Evolutionary conservation across 1,140 invertebrate genomes (phyloP), one percentile per base, ranked within the genome.

Genomic region (Cotesia vestalis): DNA sequence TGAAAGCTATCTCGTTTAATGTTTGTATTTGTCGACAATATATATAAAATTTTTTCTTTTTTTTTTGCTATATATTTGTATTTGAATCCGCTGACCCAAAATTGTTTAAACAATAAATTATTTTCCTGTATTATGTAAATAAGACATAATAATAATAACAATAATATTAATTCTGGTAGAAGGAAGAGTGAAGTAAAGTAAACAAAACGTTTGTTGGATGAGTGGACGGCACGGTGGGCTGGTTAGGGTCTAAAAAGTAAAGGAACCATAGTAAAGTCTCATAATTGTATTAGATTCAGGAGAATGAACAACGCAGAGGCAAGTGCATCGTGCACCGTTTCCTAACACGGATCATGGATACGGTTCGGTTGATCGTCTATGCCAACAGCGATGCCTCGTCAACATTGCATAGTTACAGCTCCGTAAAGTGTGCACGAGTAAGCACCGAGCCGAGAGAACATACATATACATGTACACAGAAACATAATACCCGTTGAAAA

Each of bases 301-400:
- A 64, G 62, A 64, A 51, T 51, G 62, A 46, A 27, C 40, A 64
- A 46, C 35, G 35, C 14, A 64, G 35, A 36, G 11, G 14, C 35
- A 64, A 64, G n/a, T 51, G 62, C 35, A 64, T 36, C 62, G 62
- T 64, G 62, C 35, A 64, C 38, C 62, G 62, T 64, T 64, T 36
- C 14, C 62, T 64, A 64, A 46, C 62, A 46, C 59, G 59, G 59
- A 61, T 64, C 14, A 51, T 46, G 40, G n/a, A 64, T 64, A 64
- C 62, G 62, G 62, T 64, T 64, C 62, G 40, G 35, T 64, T 51
- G 62, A 51, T 64, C n/a, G 62, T 64, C 35, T 20, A 64, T 17
- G 40, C 62, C n/a, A 64, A 51, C 38, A 64, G 35, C 62, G 12
- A 36, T 64, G 62, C 35, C 62, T 64, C 62, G 62, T 64, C 36